Conservation (phyloP, 2,113 vertebrate species). For the Sitta europaea region DNA sequence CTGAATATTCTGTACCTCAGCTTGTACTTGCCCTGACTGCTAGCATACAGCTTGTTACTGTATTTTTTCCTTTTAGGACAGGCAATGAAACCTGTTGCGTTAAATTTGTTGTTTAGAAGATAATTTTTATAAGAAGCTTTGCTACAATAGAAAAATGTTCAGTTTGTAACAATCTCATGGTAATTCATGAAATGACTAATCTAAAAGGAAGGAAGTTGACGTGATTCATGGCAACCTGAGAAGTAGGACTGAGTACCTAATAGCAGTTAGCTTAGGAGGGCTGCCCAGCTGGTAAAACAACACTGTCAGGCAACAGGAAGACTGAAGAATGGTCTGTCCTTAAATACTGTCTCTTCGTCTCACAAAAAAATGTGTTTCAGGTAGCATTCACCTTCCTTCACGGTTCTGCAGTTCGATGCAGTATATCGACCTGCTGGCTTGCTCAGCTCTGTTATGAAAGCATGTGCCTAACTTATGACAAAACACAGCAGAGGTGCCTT, state of each 20-base stretch:
- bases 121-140: background rate
- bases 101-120: background rate
- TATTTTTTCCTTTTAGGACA: background rate
- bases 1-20: background rate
- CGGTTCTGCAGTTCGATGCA: background rate
- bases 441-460: background rate
- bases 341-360: background rate
- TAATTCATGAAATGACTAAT: background rate
- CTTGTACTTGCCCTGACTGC: background rate
- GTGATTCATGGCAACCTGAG: background rate
- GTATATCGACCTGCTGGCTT: background rate
- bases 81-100: background rate
- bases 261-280: background rate
- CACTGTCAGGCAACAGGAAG: background rate
- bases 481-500: background rate
- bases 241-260: background rate
- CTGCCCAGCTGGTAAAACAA: background rate
- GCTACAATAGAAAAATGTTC: background rate
- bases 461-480: background rate
- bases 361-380: background rate
- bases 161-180: background rate
- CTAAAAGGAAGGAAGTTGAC: background rate
- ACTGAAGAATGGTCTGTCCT: background rate
- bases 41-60: background rate
- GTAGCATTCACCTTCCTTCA: background rate